Base-by-base conservation (phyloP, 30 jellyfish, hydroid and myxozoan species). In the Chrysaora quinquecirrha region DNA sequence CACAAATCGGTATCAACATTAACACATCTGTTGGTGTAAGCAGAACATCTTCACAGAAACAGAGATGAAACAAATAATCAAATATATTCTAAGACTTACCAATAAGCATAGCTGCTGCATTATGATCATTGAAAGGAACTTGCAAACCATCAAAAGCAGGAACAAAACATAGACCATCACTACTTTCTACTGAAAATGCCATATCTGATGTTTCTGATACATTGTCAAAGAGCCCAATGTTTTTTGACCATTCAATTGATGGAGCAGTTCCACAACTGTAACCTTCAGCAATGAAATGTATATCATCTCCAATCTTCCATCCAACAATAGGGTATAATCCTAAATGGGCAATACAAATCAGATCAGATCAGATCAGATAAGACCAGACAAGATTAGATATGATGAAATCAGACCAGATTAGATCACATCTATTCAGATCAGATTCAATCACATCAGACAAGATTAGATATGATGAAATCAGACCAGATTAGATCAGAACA, bases 251-350 rank as follows among this genome's bases (percentile, higher is more conserved):
- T 34, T 94, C 99, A 69, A 94, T 60, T 49, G 90, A 64, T 28
- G 95, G 69, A 12, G 97, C 89, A 3, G 93, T 60, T n/a, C 97
- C 97, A 3, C 54, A 33, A 14, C 82, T 43, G 46, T 22, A 22
- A 28, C 97, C 99, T 72, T 94, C 99, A 14, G 97, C 96, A 48
- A 88, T 49, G 46, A 66, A 78, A 20, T 68, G 76, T 1, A 78
- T 33, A 29, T 87, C 96, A 49, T 94, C 97, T 25, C 60, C 75
- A 30, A 87, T 87, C 52, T 73, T 65, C 99, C 99, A 94, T 2
- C 96, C 99, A 28, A 94, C 94, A 35, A 87, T 77, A 18, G 99
- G 99, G 67, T 87, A 94, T 21, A 94, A 49, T 0, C 99, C 98
- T 90, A 34, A 62, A 54, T 49, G n/a, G 4, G n/a, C 30, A 21